These are phyloP conservation scores for Ceyx margarethae DNA, from an alignment of 2,113 vertebrate species.

Conservation along the genomic window DNA sequence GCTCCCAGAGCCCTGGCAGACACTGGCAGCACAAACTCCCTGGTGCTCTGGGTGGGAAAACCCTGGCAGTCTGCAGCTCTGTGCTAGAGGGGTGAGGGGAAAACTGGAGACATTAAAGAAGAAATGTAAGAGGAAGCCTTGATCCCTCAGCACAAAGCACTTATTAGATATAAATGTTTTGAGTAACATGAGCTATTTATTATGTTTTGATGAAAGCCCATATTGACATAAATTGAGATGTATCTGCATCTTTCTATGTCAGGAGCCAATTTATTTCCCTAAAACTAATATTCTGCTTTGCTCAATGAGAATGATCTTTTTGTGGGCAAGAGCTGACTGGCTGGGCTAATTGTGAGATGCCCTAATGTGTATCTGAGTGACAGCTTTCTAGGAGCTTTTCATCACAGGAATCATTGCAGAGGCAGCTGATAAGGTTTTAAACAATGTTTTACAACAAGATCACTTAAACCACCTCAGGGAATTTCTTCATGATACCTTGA, in stretches of 20 bases:
- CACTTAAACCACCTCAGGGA: not conserved
- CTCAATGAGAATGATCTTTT: not conserved
- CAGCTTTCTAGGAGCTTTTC: not conserved
- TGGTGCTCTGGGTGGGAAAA: no score
- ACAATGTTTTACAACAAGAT: not conserved
- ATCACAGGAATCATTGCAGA: not conserved
- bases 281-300: not conserved
- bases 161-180: not conserved
- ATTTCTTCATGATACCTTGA: not conserved
- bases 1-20: no score
- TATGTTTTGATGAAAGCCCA: not conserved
- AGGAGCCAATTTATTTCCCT: slow-evolving; percentile 17
- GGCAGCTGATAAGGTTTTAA: not conserved
- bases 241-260: not conserved
- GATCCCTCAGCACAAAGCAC: not conserved
- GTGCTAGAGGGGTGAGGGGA: no score
- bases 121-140: not conserved
- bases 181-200: not conserved
- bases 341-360: not conserved
- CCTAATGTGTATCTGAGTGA: not conserved
- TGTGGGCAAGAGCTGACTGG: not conserved
- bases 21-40: no score
- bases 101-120: no score
- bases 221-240: slow-evolving; percentile 13
- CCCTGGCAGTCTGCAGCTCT: no score